Percentiles rank a stretch among this genome's conserved stretches.
Evolutionary conservation across 2,888 invertebrate species (phyloP).

Genomic region (Archips crataeganus): DNA sequence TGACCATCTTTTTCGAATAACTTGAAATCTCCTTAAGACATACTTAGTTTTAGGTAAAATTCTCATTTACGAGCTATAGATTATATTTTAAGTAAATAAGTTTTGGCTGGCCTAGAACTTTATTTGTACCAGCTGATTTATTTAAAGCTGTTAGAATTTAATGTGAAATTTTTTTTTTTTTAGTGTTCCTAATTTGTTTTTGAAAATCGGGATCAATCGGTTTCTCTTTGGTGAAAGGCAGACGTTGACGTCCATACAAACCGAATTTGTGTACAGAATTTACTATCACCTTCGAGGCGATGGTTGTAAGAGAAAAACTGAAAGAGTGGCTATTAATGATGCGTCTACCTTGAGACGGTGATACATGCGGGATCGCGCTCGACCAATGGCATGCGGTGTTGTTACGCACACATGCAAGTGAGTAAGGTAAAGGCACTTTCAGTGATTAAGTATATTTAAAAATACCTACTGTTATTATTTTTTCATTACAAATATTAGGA

Average conservation of each 20-base stretch:
- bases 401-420: neutral
- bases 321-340: neutral
- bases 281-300: conserved; percentile 2
- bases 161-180: conserved; percentile 1
- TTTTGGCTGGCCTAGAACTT: conserved; percentile 60
- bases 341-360: neutral
- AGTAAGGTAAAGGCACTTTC: neutral
- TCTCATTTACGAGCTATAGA: conserved; percentile 20
- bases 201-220: conserved; percentile 25
- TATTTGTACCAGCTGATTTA: conserved; percentile 28
- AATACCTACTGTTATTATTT: neutral
- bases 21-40: conserved; percentile 19
- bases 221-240: neutral
- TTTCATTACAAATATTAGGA: neutral
- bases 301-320: conserved; percentile 5
- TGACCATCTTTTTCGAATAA: neutral
- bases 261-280: conserved; percentile 26
- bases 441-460: neutral
- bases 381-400: neutral
- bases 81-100: conserved; percentile 35
- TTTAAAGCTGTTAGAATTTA: conserved; percentile 16
- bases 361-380: neutral
- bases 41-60: conserved; percentile 5
- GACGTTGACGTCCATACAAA: conserved; percentile 20
- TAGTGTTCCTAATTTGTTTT: neutral